These are phyloP conservation scores for Poeciliopsis paucimaculata DNA, from an alignment of 2,797 vertebrate genomes.

Conservation along the genomic window DNA sequence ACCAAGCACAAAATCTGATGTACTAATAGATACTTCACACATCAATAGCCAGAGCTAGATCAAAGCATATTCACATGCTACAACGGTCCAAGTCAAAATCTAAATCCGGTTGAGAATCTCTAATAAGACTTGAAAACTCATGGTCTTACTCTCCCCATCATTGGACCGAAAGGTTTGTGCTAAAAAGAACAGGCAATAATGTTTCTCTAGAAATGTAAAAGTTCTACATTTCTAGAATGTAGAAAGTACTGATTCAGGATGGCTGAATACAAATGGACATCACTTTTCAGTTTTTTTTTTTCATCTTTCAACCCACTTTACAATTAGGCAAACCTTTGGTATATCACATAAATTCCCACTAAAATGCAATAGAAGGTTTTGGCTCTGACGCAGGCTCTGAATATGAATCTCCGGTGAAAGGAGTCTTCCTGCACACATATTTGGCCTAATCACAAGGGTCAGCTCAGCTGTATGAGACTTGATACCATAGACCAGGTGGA, in stretches of 20 bases:
- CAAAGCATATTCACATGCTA: not conserved
- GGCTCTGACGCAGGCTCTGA: not conserved
- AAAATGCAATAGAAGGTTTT: not conserved
- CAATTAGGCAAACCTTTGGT: not conserved
- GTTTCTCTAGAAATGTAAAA: not conserved
- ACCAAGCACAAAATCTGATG: not conserved
- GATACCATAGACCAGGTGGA: conserved; percentile 62
- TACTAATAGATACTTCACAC: not conserved
- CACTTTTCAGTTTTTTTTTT: not conserved
- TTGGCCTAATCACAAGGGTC: conserved; percentile 55
- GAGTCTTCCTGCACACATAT: conserved; percentile 26
- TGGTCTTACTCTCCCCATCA: not conserved
- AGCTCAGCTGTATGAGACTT: conserved; percentile 46
- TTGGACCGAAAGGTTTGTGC: not conserved
- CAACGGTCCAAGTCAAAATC: not conserved
- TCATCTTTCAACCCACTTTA: not conserved
- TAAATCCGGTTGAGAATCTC: not conserved
- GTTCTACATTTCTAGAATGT: too few species aligned
- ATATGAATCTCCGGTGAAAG: conserved; percentile 22
- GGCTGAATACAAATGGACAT: not conserved
- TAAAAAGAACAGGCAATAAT: not conserved
- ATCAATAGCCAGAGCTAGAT: not conserved
- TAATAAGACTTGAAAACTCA: not conserved
- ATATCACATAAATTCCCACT: not conserved
- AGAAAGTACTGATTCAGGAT: not conserved